These are phyloP conservation scores for Neodiprion pinetum DNA, from an alignment of 1,140 invertebrate species.

Conservation along the genomic window DNA sequence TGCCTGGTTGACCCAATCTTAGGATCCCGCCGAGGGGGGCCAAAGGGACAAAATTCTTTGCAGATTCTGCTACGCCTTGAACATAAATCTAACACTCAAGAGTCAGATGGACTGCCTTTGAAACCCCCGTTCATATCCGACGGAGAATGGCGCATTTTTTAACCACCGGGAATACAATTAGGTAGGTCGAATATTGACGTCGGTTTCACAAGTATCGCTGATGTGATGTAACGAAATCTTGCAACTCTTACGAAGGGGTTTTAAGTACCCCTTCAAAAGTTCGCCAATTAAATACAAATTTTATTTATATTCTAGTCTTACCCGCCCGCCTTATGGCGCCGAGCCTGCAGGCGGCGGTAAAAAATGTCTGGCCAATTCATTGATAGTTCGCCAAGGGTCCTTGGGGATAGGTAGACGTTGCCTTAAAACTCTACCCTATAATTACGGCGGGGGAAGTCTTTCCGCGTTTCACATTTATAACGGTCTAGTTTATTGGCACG, in stretches of 20 bases:
- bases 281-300: too few species aligned
- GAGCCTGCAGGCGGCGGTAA: neutral
- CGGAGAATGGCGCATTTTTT: slow-evolving; percentile 10
- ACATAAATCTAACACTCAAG: slow-evolving; percentile 42
- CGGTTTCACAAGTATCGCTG: neutral
- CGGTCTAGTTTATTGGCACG: slow-evolving; percentile 41
- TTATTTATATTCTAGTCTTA: neutral
- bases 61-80: slow-evolving; percentile 37
- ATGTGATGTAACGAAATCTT: neutral
- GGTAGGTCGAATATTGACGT: slow-evolving; percentile 27
- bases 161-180: slow-evolving; percentile 12
- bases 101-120: slow-evolving; percentile 30
- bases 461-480: slow-evolving; percentile 39
- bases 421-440: slow-evolving; percentile 25
- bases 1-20: slow-evolving; percentile 38
- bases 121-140: slow-evolving; percentile 10
- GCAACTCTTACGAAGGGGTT: neutral
- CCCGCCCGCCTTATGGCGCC: slow-evolving; percentile 17
- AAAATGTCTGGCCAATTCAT: slow-evolving; percentile 22
- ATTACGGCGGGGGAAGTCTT: slow-evolving; percentile 38
- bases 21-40: slow-evolving; percentile 30
- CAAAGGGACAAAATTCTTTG: slow-evolving; percentile 34
- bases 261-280: too few species aligned
- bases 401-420: slow-evolving; percentile 19
- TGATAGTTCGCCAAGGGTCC: slow-evolving; percentile 20